Conservation (phyloP, 1,140 invertebrate genomes). For the Brachionus koreanus region DNA sequence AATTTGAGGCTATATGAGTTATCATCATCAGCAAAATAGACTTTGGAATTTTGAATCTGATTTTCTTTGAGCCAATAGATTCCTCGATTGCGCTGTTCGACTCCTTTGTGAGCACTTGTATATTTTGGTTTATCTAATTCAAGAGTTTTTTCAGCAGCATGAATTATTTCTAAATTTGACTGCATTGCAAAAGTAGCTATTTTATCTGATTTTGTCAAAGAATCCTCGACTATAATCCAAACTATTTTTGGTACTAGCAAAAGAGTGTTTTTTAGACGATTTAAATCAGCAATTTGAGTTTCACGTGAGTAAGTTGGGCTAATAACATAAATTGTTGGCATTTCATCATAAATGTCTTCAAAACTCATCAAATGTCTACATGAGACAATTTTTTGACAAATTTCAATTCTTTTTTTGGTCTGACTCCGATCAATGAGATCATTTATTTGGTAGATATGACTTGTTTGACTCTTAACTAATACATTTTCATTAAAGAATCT, state of each 20-base stretch:
- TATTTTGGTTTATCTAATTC: slow-evolving; percentile 62
- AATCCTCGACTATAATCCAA: slow-evolving; percentile 11
- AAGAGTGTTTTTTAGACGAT: slow-evolving; percentile 79
- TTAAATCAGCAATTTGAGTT: slow-evolving; percentile 84
- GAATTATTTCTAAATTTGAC: slow-evolving; percentile 66
- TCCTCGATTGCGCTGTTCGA: slow-evolving; percentile 85
- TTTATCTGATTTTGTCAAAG: slow-evolving; percentile 64
- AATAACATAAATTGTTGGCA: slow-evolving; percentile 63
- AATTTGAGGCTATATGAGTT: slow-evolving; percentile 85
- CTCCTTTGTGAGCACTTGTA: slow-evolving; percentile 90
- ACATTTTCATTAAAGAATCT: not conserved
- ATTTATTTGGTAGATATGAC: not conserved
- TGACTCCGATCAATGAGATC: not conserved
- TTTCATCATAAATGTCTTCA: not conserved
- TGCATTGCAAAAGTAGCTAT: slow-evolving; percentile 92
- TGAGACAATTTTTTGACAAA: not conserved
- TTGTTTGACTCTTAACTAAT: not conserved
- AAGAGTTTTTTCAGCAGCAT: slow-evolving; percentile 75
- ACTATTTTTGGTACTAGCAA: slow-evolving; percentile 63
- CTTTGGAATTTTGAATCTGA: slow-evolving; percentile 64
- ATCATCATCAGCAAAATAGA: slow-evolving; percentile 98
- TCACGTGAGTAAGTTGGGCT: slow-evolving; percentile 81
- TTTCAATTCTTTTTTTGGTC: not conserved
- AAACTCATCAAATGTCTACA: not conserved
- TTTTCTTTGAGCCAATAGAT: slow-evolving; percentile 78